Conservation (phyloP, 2,797 vertebrate species). For the Onychomys leucogaster region DNA sequence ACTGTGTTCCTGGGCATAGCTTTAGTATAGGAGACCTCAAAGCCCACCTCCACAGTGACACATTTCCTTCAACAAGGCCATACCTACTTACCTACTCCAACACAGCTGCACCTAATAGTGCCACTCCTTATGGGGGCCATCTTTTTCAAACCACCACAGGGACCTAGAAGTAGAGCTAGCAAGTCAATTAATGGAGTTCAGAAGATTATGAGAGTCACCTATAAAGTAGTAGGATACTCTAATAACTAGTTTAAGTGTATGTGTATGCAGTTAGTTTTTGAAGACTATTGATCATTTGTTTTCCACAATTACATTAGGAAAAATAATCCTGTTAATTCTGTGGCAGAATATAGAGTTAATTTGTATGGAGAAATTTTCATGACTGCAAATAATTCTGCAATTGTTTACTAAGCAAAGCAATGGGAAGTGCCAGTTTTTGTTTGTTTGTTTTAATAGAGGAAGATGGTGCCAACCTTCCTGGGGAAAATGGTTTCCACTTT, state of each 20-base stretch:
- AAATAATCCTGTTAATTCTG: constrained; percentile 7
- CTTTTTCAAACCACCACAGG: neutral
- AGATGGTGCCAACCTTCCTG: neutral
- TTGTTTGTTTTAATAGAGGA: neutral
- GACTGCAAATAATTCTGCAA: neutral
- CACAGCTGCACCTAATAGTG: neutral
- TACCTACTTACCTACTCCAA: neutral
- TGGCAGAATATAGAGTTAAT: constrained; percentile 42
- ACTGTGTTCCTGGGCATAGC: neutral
- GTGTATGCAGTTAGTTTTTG: constrained; percentile 1
- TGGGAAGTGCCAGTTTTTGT: constrained; percentile 9
- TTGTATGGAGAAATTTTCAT: neutral
- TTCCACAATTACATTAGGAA: neutral
- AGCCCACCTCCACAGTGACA: neutral
- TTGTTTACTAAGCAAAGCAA: neutral
- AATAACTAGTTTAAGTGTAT: constrained; percentile 21
- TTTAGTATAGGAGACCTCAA: neutral
- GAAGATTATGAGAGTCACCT: constrained; percentile 7
- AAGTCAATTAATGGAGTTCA: constrained; percentile 23
- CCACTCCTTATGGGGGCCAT: neutral
- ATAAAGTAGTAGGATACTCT: constrained; percentile 9
- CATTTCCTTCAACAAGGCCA: neutral
- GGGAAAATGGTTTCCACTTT: neutral
- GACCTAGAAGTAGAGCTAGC: constrained; percentile 39
- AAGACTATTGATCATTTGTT: neutral